Evolutionary conservation across 2,797 vertebrate species (phyloP), one percentile per base, ranked within the genome.

Genomic region (Zenarchopterus dispar): DNA sequence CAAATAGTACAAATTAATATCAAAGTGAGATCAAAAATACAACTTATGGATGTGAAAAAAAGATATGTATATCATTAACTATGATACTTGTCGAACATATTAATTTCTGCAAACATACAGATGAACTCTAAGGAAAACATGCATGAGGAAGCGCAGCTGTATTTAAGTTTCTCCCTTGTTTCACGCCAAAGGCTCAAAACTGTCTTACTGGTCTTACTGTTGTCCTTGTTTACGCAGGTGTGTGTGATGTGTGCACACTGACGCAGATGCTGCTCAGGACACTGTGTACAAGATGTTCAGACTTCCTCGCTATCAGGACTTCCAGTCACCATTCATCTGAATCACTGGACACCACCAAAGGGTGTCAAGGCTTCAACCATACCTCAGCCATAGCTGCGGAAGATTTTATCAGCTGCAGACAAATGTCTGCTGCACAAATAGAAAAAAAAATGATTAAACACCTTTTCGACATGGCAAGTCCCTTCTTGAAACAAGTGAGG

Each of bases 371-470:
- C 56, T 73, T 74, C 43, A 79, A 62, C 73, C 66, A 58, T 70
- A 70, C 28, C 53, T 60, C 6, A 1, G 56, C 33, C 54, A 33
- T 19, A 45, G 59, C 45, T 6, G 8, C n/a, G 2, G 48, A 72
- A 63, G 68, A 71, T 73, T 58, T 65, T 80, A 73, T 82, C 74
- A 83, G 82, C 64, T 15, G 62, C 43, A 15, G 73, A 56, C 57
- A 75, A 73, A 75, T 84, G 80, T 75, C 61, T 56, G 46, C 60
- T 26, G 54, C 33, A 42, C 36, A 50, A 19, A 28, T 24, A 36
- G 8, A 52, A 45, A 45, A 67, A 57, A 47, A 49, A 64, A 52
- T 41, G 49, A 64, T 56, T 4, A 19, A 72, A 74, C 33, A 66
- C 39, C 64, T 69, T 72, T 70, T 63, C 41, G 73, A 56, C 24